Base-by-base conservation (phyloP, 2,797 vertebrate species). In the Urocyon cinereoargenteus region DNA sequence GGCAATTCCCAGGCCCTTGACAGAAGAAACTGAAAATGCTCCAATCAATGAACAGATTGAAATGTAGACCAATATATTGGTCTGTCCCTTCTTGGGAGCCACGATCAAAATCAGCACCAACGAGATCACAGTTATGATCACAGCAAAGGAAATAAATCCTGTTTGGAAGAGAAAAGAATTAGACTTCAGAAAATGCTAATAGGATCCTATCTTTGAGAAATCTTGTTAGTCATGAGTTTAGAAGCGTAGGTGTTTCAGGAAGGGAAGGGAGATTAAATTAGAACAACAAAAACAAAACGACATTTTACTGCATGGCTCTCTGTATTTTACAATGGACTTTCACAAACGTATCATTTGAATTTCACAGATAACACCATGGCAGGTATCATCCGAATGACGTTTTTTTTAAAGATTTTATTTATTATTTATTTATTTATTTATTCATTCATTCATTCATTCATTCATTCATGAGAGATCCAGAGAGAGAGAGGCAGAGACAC, bases 1-100 rank as follows among this genome's bases (percentile, higher is more conserved):
- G 86, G 99, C 99, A 86, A 99, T 99, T 49, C 99, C 99, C 78
- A 99, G 98, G 88, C 99, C 99, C 88, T 99, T 99, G 96, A 99
- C 99, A 73, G 98, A 99, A 0, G 99, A 99, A 28, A 99, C 99
- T 3, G 99, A 99, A 97, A 99, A 99, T 3, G 99, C 99, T 55
- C 99, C 99, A 21, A 99, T 98, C 92, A 99, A 36, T 0, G 99
- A 99, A 94, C 99, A 99, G 93, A 99, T 99, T 59, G 98, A 98
- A 84, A 99, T 90, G 45, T 99, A 99, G 79, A 99, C 97, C 96
- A 99, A 24, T 57, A 99, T 98, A 51, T 99, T 99, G 10, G 97
- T 99, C 97, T 98, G 98, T 66, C 99, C 99, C 92, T 96, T 98
- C 91, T 95, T 99, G 31, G 99, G 99, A 87, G 98, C 99, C 97